These are phyloP conservation scores for Bubalus kerabau DNA, from an alignment of 2,113 vertebrate species.

Conservation along the genomic window DNA sequence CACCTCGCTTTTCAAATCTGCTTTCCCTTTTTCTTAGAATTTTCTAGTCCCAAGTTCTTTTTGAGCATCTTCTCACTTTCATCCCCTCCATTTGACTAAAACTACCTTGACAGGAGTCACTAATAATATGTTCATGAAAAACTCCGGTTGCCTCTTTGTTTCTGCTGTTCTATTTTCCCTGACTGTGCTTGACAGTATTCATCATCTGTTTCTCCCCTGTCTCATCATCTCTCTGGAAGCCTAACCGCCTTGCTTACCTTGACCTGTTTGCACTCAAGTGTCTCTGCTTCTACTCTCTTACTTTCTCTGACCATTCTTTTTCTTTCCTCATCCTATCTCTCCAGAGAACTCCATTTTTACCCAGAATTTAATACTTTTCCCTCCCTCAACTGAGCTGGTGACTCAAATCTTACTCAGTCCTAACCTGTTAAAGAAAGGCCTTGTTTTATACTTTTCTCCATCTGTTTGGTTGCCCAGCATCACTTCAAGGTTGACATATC, in stretches of 20 bases:
- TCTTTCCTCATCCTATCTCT: background rate
- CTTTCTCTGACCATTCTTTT: background rate
- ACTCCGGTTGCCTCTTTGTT: background rate
- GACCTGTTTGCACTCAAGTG: background rate
- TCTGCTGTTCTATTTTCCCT: background rate
- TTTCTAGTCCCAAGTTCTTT: background rate
- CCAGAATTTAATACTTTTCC: background rate
- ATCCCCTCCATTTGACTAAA: background rate
- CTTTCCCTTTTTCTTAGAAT: background rate
- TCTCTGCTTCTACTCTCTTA: background rate
- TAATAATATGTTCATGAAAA: background rate
- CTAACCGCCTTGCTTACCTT: background rate
- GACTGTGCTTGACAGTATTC: background rate
- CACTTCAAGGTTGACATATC: background rate
- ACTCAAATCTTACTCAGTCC: background rate
- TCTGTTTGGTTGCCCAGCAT: background rate
- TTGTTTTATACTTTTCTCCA: background rate
- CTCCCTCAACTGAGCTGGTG: background rate
- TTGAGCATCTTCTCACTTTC: background rate
- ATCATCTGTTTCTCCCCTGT: background rate
- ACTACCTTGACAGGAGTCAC: background rate
- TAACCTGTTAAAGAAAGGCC: background rate
- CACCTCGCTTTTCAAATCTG: background rate
- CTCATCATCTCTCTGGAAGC: fast-evolving
- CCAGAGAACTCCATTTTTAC: background rate